Conservation (phyloP, 2,113 vertebrate genomes). For the Bolborhynchus lineola region DNA sequence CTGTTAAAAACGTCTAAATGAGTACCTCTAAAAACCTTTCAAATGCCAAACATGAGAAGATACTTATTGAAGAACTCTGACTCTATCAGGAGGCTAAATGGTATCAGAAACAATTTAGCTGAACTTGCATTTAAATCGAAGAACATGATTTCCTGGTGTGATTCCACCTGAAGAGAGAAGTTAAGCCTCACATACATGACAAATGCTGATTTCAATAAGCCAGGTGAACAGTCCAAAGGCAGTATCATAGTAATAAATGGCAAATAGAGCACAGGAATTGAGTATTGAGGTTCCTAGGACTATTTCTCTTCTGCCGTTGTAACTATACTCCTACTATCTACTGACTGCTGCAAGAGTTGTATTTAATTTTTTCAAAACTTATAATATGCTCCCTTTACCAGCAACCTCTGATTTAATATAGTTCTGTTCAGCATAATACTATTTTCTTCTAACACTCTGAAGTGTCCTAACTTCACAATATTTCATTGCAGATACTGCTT, state of each 20-base stretch:
- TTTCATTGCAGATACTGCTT: conserved; percentile 22
- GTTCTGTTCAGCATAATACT: background rate
- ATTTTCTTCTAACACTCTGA: conserved; percentile 15
- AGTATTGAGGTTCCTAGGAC: background rate
- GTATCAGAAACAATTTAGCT: background rate
- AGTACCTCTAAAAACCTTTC: background rate
- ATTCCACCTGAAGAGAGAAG: background rate
- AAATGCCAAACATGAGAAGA: background rate
- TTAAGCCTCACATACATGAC: background rate
- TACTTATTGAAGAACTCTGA: background rate
- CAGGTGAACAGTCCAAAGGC: background rate
- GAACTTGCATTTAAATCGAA: background rate
- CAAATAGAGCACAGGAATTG: background rate
- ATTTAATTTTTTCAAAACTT: background rate
- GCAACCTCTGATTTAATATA: background rate
- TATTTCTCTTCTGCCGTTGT: background rate
- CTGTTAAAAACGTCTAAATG: background rate
- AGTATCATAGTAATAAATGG: background rate
- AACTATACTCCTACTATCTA: background rate
- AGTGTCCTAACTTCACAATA: background rate
- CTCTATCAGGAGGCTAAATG: background rate
- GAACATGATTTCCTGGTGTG: background rate
- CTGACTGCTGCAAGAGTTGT: background rate
- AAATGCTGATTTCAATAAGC: background rate
- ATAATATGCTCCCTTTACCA: background rate